Conservation (phyloP, 2,888 invertebrate genomes). For the Torymus tubicola region DNA sequence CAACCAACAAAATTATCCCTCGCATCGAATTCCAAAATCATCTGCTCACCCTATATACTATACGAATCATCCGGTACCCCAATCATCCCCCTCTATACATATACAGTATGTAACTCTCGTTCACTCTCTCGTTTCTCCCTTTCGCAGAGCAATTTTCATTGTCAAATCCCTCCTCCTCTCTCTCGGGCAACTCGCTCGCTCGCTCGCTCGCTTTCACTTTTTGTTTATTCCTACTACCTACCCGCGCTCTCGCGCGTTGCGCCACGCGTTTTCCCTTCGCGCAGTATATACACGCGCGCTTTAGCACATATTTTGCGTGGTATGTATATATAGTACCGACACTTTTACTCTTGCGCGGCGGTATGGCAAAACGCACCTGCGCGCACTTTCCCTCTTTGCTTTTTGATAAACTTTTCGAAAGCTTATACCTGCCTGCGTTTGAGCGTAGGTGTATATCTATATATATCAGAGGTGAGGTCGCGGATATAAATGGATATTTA, state of each 20-base stretch:
- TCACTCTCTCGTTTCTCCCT: too few species aligned
- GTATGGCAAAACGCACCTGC: not conserved
- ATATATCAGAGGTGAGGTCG: too few species aligned
- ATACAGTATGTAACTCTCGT: not conserved
- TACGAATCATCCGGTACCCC: not conserved
- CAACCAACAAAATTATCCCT: too few species aligned
- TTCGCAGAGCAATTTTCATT: constrained; percentile 12
- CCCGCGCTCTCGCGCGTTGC: not conserved
- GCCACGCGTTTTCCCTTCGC: not conserved
- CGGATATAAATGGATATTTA: too few species aligned
- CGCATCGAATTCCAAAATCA: too few species aligned
- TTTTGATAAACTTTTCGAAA: not conserved
- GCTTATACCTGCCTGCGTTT: too few species aligned
- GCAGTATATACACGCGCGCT: not conserved
- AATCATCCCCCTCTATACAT: not conserved
- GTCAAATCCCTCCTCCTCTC: constrained; percentile 1
- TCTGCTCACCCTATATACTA: too few species aligned
- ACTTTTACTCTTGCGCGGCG: constrained; percentile 47
- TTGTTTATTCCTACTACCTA: constrained; percentile 35
- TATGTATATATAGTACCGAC: constrained; percentile 16
- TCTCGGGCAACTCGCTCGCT: too few species aligned
- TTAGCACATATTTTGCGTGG: constrained; percentile 32
- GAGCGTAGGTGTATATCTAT: too few species aligned
- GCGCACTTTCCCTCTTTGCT: constrained; percentile 32
- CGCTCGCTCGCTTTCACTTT: constrained; percentile 46